phyloP scores from a whole-genome alignment of 2,888 invertebrate genomes.

The Sphaerolaimus hirsutus region DNA sequence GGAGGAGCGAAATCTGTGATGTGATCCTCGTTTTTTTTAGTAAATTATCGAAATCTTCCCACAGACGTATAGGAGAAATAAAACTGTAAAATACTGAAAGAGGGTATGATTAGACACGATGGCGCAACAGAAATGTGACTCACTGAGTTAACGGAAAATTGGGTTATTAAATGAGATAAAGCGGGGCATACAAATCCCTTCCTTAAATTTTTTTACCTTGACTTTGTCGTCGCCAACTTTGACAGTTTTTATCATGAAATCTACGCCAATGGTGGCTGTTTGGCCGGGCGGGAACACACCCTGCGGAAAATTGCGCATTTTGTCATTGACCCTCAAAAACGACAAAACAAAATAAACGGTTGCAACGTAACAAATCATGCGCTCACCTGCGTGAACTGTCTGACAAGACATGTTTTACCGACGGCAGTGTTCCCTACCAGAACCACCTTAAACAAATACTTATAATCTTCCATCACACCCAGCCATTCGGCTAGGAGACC shows the following conservation, averaged over 20 bases:
- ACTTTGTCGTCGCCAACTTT: constrained; percentile 47
- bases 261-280: constrained; percentile 91
- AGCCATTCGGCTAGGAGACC: too few species aligned
- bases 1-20: too few species aligned
- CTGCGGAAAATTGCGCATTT: constrained; percentile 24
- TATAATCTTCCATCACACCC: constrained; percentile 46
- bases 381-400: constrained; percentile 67
- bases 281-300: constrained; percentile 91
- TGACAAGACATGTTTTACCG: constrained; percentile 84
- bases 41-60: too few species aligned
- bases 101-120: too few species aligned
- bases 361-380: background rate
- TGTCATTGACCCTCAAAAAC: background rate
- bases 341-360: background rate
- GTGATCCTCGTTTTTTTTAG: too few species aligned
- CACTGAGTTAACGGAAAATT: background rate
- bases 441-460: constrained; percentile 94
- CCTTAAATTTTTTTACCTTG: constrained; percentile 23
- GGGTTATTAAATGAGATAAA: background rate
- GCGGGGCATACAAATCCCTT: background rate
- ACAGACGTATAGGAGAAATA: too few species aligned
- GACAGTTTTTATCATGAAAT: constrained; percentile 97
- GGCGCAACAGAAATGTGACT: too few species aligned
- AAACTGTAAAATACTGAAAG: too few species aligned
- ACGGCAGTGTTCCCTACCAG: constrained; percentile 92